Evolutionary conservation across 2,797 vertebrate species (phyloP).

Genomic region (Platalea minor): DNA sequence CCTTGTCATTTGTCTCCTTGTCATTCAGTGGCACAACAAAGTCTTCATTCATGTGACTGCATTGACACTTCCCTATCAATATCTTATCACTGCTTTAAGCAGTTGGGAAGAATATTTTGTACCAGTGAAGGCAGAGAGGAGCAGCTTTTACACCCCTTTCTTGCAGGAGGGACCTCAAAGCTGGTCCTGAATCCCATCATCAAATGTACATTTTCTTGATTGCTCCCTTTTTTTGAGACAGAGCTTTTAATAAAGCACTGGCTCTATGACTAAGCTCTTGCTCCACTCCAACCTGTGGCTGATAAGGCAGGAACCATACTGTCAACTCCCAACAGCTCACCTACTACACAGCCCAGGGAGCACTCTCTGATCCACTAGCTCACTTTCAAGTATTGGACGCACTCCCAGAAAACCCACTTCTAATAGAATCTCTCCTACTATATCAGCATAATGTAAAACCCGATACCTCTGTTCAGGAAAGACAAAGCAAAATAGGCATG

Average conservation of each 20-base stretch:
- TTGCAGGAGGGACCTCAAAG: neutral
- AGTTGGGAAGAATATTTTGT: neutral
- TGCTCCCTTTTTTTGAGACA: neutral
- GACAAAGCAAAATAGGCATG: neutral
- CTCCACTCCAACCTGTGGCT: neutral
- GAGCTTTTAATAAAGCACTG: neutral
- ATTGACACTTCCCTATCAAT: neutral
- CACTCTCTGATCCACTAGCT: neutral
- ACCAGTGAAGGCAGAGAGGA: neutral
- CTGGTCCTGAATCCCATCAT: neutral
- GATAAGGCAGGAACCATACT: neutral
- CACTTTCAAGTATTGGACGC: neutral
- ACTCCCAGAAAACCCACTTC: conserved; percentile 1
- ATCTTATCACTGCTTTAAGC: neutral
- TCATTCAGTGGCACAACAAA: neutral
- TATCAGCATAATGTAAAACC: neutral
- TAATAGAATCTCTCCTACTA: neutral
- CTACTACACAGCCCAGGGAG: neutral
- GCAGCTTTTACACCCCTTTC: neutral
- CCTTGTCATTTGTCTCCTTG: conserved; percentile 3
- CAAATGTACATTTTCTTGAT: neutral
- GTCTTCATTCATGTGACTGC: neutral
- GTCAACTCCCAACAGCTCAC: neutral
- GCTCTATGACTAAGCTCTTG: neutral
- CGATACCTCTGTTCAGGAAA: neutral